Evolutionary conservation across 2,888 invertebrate genomes (phyloP).

Genomic region (Neria commutata): DNA sequence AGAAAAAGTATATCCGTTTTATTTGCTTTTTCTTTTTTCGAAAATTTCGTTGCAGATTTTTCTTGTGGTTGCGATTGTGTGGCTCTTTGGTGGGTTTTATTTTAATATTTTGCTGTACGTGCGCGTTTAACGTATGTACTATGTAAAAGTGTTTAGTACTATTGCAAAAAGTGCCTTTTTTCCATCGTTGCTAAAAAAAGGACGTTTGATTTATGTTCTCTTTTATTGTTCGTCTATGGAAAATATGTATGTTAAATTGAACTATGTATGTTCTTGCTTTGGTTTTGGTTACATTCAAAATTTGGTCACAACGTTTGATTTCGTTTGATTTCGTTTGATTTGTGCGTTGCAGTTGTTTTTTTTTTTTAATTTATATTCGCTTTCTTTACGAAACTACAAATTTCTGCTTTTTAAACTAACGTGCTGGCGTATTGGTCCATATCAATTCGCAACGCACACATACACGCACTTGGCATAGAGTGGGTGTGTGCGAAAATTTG

Average conservation of each 20-base stretch:
- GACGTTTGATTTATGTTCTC: conserved; percentile 23
- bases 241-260: background rate
- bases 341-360: conserved; percentile 34
- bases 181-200: conserved; percentile 28
- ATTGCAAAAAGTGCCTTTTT: conserved; percentile 7
- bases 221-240: conserved; percentile 1
- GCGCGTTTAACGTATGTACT: background rate
- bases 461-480: no score
- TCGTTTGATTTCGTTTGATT: conserved; percentile 29
- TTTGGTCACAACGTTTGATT: conserved; percentile 27
- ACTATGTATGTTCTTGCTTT: background rate
- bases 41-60: background rate
- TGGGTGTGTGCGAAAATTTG: no score
- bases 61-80: conserved; percentile 12
- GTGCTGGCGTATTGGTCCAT: no score
- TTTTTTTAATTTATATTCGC: conserved; percentile 18
- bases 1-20: no score
- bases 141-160: no score
- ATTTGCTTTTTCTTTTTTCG: no score
- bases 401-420: no score
- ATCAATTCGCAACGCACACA: conserved; percentile 25
- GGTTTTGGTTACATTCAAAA: conserved; percentile 15
- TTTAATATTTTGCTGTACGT: background rate
- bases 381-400: no score
- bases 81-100: conserved; percentile 1